Percentiles rank a stretch among this genome's conserved stretches.
phyloP scores from a whole-genome alignment of 2,113 vertebrate genomes.

The Plotosus lineatus region DNA sequence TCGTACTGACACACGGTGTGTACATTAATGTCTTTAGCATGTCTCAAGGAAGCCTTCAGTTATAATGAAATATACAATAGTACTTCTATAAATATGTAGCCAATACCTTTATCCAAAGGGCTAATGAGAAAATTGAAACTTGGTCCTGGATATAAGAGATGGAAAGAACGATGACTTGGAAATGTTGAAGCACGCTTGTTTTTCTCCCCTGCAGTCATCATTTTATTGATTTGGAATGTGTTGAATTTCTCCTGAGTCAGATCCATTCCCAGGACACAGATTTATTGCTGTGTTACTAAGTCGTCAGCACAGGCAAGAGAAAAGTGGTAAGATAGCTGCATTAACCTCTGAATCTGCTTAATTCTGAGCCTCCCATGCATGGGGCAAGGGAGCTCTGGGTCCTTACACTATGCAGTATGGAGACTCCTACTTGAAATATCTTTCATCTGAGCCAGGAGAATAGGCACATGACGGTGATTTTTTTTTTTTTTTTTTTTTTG shows the following conservation, averaged over 20 bases:
- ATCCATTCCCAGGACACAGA: background rate
- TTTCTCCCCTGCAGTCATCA: background rate
- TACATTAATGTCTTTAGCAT: conserved; percentile 51
- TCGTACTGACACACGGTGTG: background rate
- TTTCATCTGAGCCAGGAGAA: conserved; percentile 9
- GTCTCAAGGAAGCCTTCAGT: conserved; percentile 57
- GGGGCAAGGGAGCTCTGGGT: conserved; percentile 13
- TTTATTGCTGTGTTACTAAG: conserved; percentile 1
- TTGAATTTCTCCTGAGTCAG: conserved; percentile 36
- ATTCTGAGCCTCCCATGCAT: conserved; percentile 10
- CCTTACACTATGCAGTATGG: conserved; percentile 52
- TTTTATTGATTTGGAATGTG: conserved; percentile 12
- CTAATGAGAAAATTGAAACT: conserved; percentile 50
- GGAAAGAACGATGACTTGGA: background rate
- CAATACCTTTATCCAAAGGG: conserved; percentile 68
- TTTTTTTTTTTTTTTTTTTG: too few relatives aligned
- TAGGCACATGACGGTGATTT: background rate
- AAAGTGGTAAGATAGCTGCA: conserved; percentile 16
- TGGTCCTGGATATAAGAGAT: conserved; percentile 12
- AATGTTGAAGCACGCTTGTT: background rate
- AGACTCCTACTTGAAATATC: conserved; percentile 61
- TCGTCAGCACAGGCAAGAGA: conserved; percentile 9
- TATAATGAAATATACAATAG: conserved; percentile 73
- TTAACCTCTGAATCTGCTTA: background rate
- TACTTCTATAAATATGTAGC: conserved; percentile 72